Conservation (phyloP, 2,888 invertebrate genomes). For the Fragum fragum region DNA sequence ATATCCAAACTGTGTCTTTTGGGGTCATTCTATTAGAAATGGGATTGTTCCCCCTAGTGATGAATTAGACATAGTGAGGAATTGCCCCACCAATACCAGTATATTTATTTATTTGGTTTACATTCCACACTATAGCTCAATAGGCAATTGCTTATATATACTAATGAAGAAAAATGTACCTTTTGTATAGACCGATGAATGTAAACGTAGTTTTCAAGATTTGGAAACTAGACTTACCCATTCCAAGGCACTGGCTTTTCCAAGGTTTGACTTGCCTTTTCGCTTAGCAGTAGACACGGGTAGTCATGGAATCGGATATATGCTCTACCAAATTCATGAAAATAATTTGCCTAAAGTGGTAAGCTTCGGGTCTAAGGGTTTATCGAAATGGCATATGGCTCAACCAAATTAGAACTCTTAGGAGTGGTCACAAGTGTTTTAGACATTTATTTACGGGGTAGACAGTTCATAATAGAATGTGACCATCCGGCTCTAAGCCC, state of each 20-base stretch:
- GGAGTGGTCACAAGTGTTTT: slow-evolving; percentile 57
- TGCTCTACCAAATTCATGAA: slow-evolving; percentile 61
- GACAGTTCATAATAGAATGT: slow-evolving; percentile 55
- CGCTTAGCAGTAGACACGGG: slow-evolving; percentile 58
- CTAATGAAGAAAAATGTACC: slow-evolving; percentile 36
- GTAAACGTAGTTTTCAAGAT: slow-evolving; percentile 40
- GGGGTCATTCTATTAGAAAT: background rate
- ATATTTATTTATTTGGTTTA: slow-evolving; percentile 66
- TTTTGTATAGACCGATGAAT: slow-evolving; percentile 44
- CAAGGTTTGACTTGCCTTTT: slow-evolving; percentile 53
- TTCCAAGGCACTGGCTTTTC: slow-evolving; percentile 60
- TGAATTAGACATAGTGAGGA: slow-evolving; percentile 32
- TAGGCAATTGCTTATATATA: slow-evolving; percentile 34
- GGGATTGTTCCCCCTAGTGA: slow-evolving; percentile 49
- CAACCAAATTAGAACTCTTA: slow-evolving; percentile 54
- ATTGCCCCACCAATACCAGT: slow-evolving; percentile 46
- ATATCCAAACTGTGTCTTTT: background rate
- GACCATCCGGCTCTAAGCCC: slow-evolving; percentile 52
- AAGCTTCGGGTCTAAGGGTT: slow-evolving; percentile 51
- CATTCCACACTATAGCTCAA: slow-evolving; percentile 47
- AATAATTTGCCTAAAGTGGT: slow-evolving; percentile 40
- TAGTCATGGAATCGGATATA: slow-evolving; percentile 61
- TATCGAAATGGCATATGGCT: slow-evolving; percentile 62
- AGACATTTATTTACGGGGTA: slow-evolving; percentile 55
- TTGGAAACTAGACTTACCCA: slow-evolving; percentile 43